A percentile compares a stretch with the other conserved stretches of the same genome.
Conservation (phyloP, 2,888 invertebrate species). For the Aspidapion aeneum region DNA sequence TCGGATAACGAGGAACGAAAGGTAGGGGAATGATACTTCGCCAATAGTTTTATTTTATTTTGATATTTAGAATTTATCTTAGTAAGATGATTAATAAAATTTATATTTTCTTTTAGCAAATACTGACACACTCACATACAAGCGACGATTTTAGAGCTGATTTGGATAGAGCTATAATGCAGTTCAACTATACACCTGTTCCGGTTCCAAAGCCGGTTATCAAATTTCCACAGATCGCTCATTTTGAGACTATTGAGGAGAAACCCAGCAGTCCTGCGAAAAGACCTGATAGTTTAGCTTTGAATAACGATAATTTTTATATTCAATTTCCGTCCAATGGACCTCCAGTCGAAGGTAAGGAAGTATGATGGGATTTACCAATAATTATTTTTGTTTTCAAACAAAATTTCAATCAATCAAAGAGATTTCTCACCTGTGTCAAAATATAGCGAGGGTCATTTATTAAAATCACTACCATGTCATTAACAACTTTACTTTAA, state of each 20-base stretch:
- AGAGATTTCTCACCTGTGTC: too few species aligned
- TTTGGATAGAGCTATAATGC: slow-evolving; percentile 41
- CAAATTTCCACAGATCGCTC: slow-evolving; percentile 36
- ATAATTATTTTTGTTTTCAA: too few species aligned
- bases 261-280: slow-evolving; percentile 25
- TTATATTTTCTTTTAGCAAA: slow-evolving; percentile 34
- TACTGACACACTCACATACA: slow-evolving; percentile 33
- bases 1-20: slow-evolving; percentile 78
- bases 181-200: slow-evolving; percentile 51
- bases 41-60: slow-evolving; percentile 10
- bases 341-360: slow-evolving; percentile 50
- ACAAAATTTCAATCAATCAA: too few species aligned
- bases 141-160: slow-evolving; percentile 41
- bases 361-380: too few species aligned
- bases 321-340: slow-evolving; percentile 54
- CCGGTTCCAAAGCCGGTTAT: slow-evolving; percentile 52
- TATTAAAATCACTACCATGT: too few species aligned
- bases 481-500: too few species aligned
- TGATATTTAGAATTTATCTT: too few species aligned
- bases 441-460: too few species aligned
- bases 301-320: slow-evolving; percentile 47
- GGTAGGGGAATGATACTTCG: too few species aligned
- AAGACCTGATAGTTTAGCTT: slow-evolving; percentile 34
- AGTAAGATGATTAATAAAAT: too few species aligned
- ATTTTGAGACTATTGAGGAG: slow-evolving; percentile 45